These are phyloP conservation scores for Fissipunctia ypsillon DNA, from an alignment of 2,888 invertebrate species.

Conservation along the genomic window DNA sequence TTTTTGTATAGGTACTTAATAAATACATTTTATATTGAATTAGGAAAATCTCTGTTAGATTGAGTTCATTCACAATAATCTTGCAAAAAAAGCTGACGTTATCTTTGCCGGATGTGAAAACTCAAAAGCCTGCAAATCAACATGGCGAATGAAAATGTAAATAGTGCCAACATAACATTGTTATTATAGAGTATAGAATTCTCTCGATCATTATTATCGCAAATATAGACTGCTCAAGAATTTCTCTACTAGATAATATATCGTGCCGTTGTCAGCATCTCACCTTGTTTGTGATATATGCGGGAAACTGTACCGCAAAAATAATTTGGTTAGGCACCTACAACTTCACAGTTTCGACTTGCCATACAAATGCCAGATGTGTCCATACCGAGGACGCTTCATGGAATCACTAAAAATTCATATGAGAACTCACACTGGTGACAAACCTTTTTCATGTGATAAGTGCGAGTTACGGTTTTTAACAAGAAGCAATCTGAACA, in stretches of 20 bases:
- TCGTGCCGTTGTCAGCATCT: constrained; percentile 56
- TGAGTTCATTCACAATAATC: constrained; percentile 3
- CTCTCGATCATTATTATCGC: constrained; percentile 44
- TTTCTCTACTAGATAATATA: constrained; percentile 50
- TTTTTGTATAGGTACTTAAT: background rate
- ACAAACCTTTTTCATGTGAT: constrained; percentile 80
- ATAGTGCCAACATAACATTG: constrained; percentile 22
- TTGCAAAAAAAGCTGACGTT: constrained; percentile 4
- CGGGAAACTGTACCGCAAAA: constrained; percentile 80
- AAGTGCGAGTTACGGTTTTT: constrained; percentile 77
- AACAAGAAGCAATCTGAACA: constrained; percentile 80
- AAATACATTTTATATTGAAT: background rate
- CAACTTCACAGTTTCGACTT: constrained; percentile 75
- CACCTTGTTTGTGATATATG: constrained; percentile 80
- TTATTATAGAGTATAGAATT: constrained; percentile 19
- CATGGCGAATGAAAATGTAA: constrained; percentile 39
- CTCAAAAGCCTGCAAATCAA: constrained; percentile 3
- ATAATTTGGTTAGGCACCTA: constrained; percentile 77
- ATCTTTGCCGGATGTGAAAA: constrained; percentile 6
- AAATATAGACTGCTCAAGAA: constrained; percentile 53
- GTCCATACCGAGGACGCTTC: constrained; percentile 80
- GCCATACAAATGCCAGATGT: constrained; percentile 78
- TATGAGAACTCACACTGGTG: constrained; percentile 78
- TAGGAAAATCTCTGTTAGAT: background rate
- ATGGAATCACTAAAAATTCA: constrained; percentile 79